Conservation (phyloP, 2,888 invertebrate genomes). For the Erebia aethiops region DNA sequence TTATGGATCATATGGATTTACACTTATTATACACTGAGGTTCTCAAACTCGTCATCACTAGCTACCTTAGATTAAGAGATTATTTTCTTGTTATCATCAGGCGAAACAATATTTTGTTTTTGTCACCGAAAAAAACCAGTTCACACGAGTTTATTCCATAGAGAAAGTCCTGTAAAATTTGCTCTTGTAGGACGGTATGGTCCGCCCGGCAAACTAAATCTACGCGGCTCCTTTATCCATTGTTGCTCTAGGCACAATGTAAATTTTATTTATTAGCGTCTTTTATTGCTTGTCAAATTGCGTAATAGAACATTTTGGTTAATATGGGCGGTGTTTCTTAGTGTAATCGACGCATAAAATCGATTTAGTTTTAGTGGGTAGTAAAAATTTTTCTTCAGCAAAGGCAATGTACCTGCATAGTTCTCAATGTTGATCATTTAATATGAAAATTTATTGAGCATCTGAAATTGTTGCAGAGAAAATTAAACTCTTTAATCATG, state of each 20-base stretch:
- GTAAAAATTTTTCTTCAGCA: neutral
- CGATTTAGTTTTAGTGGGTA: neutral
- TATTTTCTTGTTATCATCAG: too few relatives aligned
- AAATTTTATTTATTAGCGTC: slow-evolving; percentile 15
- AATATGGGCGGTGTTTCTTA: slow-evolving; percentile 7
- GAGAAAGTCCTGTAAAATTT: slow-evolving; percentile 1
- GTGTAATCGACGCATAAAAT: slow-evolving; percentile 8
- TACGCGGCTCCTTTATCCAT: slow-evolving; percentile 8
- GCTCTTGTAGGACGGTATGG: neutral
- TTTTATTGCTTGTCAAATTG: slow-evolving; percentile 16
- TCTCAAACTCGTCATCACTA: too few relatives aligned
- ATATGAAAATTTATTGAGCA: too few relatives aligned
- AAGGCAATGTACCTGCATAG: too few relatives aligned
- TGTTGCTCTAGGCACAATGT: neutral
- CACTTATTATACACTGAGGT: too few relatives aligned
- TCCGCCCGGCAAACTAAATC: neutral
- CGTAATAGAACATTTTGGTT: neutral
- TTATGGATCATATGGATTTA: too few relatives aligned
- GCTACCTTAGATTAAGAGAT: too few relatives aligned
- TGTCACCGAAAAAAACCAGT: neutral
- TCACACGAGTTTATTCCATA: neutral
- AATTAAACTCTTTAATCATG: too few relatives aligned
- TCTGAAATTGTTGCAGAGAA: too few relatives aligned
- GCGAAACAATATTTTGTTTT: too few relatives aligned
- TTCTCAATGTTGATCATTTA: too few relatives aligned